Base-by-base conservation (phyloP, 2,888 invertebrate species). In the Andrena praecox region DNA sequence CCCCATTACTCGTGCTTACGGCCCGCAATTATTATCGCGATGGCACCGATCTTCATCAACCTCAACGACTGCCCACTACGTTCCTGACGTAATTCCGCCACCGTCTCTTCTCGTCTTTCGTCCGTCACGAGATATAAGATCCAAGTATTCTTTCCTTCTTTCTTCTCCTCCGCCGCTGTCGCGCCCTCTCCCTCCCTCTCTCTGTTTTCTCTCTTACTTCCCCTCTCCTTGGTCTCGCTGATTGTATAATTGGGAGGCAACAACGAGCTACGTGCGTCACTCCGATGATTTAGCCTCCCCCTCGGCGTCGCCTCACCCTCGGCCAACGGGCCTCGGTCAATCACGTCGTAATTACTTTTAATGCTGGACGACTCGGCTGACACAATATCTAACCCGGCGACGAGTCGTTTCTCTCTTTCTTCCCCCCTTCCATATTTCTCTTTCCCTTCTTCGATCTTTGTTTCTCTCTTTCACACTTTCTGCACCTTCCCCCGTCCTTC, bases 261-360 rank as follows among this genome's bases (percentile, higher is more conserved):
- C 93, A 93, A 93, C 93, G 93, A 93, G 93, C 92, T 93, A 92
- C 93, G 93, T 93, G 93, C 93, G 93, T 93, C 93, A 93, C 93
- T 93, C 93, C 92, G 90, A 93, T 93, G 93, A 93, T 93, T 93
- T 93, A 92, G 90, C 90, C 89, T 87, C 89, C 89, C 91, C 87
- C 90, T 87, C 85, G 88, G 75, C 90, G 84, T 85, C 90, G 85
- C 90, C 87, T 89, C 89, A 85, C 88, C 89, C 90, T 90, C 89
- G 86, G 86, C 91, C 90, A 89, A 88, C 91, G 89, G 90, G 91
- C 91, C 92, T 91, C 92, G 93, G 93, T 93, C 93, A 93, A 93
- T 93, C 93, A 93, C 93, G 93, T 92, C 93, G 93, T 93, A 93
- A 93, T 93, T 93, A 93, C 93, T 93, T 93, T 93, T 93, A 93